phyloP scores from a whole-genome alignment of 1,140 invertebrate species.

The Lithobius niger region DNA sequence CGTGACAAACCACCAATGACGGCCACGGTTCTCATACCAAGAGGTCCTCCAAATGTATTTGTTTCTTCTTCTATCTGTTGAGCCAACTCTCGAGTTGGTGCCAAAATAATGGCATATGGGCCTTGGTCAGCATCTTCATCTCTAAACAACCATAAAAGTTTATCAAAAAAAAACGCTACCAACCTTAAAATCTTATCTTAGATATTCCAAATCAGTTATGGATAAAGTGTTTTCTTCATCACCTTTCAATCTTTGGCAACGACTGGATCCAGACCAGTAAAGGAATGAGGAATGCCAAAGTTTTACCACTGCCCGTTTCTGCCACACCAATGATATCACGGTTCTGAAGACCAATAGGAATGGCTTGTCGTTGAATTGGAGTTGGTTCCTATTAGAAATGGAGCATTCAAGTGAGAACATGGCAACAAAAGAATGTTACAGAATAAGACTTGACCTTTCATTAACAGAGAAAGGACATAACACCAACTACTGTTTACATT shows the following conservation, averaged over 20 bases:
- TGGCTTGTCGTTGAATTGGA: conserved; percentile 97
- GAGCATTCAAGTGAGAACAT: conserved; percentile 15
- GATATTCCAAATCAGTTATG: no score
- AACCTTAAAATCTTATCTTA: no score
- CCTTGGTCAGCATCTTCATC: conserved; percentile 77
- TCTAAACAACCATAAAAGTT: no score
- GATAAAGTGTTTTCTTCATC: no score
- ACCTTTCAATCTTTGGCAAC: conserved; percentile 83
- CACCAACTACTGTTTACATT: no score
- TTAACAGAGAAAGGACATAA: no score
- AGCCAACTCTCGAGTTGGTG: conserved; percentile 95
- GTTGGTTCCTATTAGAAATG: conserved; percentile 69
- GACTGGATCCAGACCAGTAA: conserved; percentile 96
- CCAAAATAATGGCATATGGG: conserved; percentile 98
- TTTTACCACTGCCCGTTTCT: conserved; percentile 97
- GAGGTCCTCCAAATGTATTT: conserved; percentile 86
- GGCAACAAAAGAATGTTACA: no score
- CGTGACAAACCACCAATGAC: conserved; percentile 94
- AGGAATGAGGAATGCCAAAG: conserved; percentile 94
- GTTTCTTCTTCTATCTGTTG: conserved; percentile 99
- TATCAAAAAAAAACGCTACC: no score
- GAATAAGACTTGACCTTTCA: no score
- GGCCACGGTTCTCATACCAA: conserved; percentile 92
- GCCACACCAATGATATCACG: conserved; percentile 99
- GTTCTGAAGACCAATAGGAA: conserved; percentile 96